Evolutionary conservation across 2,797 vertebrate species (phyloP).

Genomic region (Champsocephalus gunnari): DNA sequence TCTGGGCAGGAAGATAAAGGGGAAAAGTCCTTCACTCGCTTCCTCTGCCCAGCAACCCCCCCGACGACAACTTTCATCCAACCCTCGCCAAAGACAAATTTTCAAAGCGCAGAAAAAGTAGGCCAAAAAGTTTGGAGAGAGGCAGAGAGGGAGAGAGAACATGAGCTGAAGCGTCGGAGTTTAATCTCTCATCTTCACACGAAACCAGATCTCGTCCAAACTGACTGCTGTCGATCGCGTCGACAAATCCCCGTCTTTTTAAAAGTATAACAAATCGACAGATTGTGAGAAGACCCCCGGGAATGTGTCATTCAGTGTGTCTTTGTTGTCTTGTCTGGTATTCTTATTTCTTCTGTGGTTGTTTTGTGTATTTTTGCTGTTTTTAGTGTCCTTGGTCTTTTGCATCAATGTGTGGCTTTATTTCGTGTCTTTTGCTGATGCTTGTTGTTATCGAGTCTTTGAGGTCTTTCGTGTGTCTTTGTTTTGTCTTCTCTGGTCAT

Average conservation of each 20-base stretch:
- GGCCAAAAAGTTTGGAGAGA: conserved; percentile 70
- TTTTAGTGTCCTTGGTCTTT: too few relatives aligned
- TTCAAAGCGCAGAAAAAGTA: conserved; percentile 76
- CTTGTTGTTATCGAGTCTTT: too few relatives aligned
- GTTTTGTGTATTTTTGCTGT: background rate
- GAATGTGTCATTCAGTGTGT: background rate
- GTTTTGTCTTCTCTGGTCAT: too few relatives aligned
- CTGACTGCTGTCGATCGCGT: conserved; percentile 9
- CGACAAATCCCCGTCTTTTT: background rate
- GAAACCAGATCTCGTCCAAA: conserved; percentile 31
- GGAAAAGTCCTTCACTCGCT: conserved; percentile 56
- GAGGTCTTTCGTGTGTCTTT: too few relatives aligned
- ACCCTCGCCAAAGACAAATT: conserved; percentile 63
- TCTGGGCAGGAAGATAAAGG: conserved; percentile 61
- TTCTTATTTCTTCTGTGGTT: background rate
- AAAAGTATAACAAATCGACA: background rate
- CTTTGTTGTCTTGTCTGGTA: background rate
- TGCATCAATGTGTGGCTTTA: too few relatives aligned
- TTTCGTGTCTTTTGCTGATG: too few relatives aligned
- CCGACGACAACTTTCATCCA: conserved; percentile 59
- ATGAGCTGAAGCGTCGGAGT: conserved; percentile 14
- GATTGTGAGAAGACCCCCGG: background rate
- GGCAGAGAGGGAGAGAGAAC: conserved; percentile 16
- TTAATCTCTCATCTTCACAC: conserved; percentile 42
- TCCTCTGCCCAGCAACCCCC: conserved; percentile 42